These are phyloP conservation scores for Cardiocondyla obscurior DNA, from an alignment of 1,140 invertebrate species.

Conservation along the genomic window DNA sequence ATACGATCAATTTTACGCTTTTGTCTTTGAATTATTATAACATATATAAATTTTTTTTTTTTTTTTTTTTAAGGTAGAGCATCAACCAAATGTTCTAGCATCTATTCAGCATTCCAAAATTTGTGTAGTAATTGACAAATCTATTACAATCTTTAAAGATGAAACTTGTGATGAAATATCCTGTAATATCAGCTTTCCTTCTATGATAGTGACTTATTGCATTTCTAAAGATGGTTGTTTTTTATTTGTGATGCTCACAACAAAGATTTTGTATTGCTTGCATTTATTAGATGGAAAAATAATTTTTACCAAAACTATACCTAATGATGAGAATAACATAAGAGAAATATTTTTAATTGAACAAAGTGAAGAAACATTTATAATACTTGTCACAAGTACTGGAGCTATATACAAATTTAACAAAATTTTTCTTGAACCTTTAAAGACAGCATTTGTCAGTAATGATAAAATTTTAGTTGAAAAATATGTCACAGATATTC, in stretches of 20 bases:
- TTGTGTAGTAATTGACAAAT: constrained; percentile 77
- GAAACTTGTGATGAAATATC: constrained; percentile 73
- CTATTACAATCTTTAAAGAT: constrained; percentile 77
- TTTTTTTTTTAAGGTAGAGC: constrained; percentile 60
- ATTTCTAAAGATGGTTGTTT: constrained; percentile 71
- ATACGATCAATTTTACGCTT: no score
- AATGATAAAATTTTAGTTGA: constrained; percentile 25
- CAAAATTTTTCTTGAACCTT: constrained; percentile 49
- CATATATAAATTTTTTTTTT: no score
- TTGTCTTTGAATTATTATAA: no score
- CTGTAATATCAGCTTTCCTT: constrained; percentile 72
- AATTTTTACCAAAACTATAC: constrained; percentile 69
- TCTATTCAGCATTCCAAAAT: constrained; percentile 73
- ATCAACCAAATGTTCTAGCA: constrained; percentile 67
- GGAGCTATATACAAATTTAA: constrained; percentile 68
- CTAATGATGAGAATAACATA: constrained; percentile 32
- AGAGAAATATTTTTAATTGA: constrained; percentile 65
- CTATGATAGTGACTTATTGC: constrained; percentile 69
- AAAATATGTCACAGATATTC: constrained; percentile 43
- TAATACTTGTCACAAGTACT: constrained; percentile 56
- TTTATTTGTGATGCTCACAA: constrained; percentile 70
- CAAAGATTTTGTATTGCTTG: constrained; percentile 72
- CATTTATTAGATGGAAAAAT: constrained; percentile 67
- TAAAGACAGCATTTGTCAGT: constrained; percentile 45
- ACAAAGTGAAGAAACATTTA: constrained; percentile 37